Evolutionary conservation across 2,888 invertebrate genomes (phyloP).

Genomic region (Panorpa germanica): DNA sequence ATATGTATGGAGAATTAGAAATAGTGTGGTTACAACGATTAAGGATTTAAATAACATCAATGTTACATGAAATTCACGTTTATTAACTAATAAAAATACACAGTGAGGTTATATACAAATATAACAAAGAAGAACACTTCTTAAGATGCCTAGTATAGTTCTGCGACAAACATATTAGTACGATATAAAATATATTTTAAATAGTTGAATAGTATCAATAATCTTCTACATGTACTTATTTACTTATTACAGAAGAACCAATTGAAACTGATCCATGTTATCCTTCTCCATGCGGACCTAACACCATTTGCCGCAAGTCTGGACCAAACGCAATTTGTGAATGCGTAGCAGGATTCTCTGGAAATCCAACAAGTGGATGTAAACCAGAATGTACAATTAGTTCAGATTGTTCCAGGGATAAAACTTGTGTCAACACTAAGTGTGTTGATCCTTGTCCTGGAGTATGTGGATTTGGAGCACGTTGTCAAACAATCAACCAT

Average conservation of each 20-base stretch:
- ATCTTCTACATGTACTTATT: neutral
- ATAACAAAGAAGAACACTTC: no score
- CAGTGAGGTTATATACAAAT: no score
- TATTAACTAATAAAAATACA: no score
- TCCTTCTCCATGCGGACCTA: slow-evolving; percentile 60
- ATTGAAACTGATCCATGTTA: slow-evolving; percentile 32
- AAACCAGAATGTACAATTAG: slow-evolving; percentile 68
- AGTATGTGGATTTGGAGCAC: slow-evolving; percentile 56
- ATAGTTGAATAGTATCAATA: no score
- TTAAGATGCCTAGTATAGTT: no score
- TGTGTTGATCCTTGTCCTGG: slow-evolving; percentile 67
- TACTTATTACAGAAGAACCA: slow-evolving; percentile 13
- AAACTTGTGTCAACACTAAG: slow-evolving; percentile 59
- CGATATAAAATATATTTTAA: no score
- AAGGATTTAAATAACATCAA: no score
- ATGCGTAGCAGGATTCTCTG: slow-evolving; percentile 55
- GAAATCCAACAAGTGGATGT: slow-evolving; percentile 53
- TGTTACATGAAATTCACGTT: no score
- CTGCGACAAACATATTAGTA: no score
- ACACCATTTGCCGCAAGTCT: slow-evolving; percentile 43
- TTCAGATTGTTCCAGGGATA: slow-evolving; percentile 55
- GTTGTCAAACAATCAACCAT: slow-evolving; percentile 66
- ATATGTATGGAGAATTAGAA: no score
- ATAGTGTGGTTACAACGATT: no score
- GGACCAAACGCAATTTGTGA: slow-evolving; percentile 44